A percentile compares a stretch with the other conserved stretches of the same genome.
Conservation (phyloP, 2,797 vertebrate genomes). For the Margarornis squamiger region DNA sequence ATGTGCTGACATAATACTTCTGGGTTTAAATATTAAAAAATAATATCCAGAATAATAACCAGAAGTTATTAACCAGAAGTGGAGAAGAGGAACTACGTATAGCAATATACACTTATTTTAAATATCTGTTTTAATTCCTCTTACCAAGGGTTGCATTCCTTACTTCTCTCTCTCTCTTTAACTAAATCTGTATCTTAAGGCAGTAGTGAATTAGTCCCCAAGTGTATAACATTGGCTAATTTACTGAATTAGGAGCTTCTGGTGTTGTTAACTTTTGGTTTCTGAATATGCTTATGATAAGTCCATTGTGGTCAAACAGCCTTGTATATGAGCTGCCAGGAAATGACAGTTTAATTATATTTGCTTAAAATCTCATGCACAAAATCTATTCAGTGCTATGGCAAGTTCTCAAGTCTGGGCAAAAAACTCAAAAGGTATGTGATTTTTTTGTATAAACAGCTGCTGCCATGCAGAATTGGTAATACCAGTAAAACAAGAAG, state of each 20-base stretch:
- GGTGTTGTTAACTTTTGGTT: background rate
- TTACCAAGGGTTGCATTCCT: background rate
- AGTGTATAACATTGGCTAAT: fast-evolving
- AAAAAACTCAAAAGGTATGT: background rate
- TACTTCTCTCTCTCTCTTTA: background rate
- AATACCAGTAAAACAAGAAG: slow-evolving; percentile 9
- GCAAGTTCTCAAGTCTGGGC: background rate
- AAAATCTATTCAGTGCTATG: background rate
- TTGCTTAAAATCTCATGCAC: background rate
- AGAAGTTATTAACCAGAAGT: background rate
- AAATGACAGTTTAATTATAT: slow-evolving; percentile 12
- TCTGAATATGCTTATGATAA: background rate
- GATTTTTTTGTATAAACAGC: slow-evolving; percentile 29
- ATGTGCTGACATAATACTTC: too few relatives aligned
- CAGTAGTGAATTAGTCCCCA: background rate
- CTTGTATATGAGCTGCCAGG: background rate
- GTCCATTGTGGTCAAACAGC: background rate
- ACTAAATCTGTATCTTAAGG: background rate
- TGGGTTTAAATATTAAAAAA: background rate
- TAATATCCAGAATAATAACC: too few relatives aligned
- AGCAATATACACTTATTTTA: background rate
- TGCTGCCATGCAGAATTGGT: slow-evolving; percentile 9
- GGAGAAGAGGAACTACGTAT: background rate
- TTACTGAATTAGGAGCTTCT: background rate
- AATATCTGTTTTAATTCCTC: background rate